These are phyloP conservation scores for Xerus inauris DNA, from an alignment of 2,113 vertebrate species.

Conservation along the genomic window DNA sequence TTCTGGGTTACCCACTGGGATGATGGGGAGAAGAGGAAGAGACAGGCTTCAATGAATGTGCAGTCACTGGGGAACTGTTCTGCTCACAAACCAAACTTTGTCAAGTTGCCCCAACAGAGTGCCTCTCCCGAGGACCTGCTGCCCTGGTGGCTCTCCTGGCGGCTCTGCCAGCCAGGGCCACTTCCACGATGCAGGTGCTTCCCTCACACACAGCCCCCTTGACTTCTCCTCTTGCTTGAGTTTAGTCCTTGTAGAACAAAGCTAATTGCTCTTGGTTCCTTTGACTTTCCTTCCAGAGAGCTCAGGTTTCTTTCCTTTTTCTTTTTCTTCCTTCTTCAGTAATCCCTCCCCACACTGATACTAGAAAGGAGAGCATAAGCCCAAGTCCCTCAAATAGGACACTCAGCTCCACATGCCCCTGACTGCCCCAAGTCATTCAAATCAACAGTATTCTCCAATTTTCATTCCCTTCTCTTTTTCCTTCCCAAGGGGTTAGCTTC, in stretches of 20 bases:
- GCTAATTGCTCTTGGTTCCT: constrained; percentile 57
- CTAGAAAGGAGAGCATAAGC: constrained; percentile 8
- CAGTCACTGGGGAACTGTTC: neutral
- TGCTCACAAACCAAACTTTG: constrained; percentile 39
- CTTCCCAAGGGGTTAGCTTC: neutral
- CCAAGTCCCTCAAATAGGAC: constrained; percentile 19
- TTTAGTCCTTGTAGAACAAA: constrained; percentile 42
- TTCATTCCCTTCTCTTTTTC: neutral
- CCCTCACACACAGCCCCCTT: neutral
- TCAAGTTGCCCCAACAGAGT: neutral
- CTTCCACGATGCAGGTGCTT: neutral
- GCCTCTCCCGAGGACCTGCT: neutral
- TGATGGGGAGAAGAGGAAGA: neutral
- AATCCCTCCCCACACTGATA: constrained; percentile 38
- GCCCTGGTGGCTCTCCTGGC: neutral
- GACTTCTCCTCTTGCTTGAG: constrained; percentile 37
- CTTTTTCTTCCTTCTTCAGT: neutral
- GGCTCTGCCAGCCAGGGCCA: neutral
- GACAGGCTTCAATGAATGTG: neutral
- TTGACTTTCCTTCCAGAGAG: constrained; percentile 61
- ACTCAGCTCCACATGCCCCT: neutral
- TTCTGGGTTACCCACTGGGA: constrained; percentile 56
- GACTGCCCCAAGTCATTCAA: neutral
- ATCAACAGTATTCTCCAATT: neutral
- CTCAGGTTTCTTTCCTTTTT: constrained; percentile 48